phyloP scores from a whole-genome alignment of 1,140 invertebrate genomes.

The Drosophila teissieri region DNA sequence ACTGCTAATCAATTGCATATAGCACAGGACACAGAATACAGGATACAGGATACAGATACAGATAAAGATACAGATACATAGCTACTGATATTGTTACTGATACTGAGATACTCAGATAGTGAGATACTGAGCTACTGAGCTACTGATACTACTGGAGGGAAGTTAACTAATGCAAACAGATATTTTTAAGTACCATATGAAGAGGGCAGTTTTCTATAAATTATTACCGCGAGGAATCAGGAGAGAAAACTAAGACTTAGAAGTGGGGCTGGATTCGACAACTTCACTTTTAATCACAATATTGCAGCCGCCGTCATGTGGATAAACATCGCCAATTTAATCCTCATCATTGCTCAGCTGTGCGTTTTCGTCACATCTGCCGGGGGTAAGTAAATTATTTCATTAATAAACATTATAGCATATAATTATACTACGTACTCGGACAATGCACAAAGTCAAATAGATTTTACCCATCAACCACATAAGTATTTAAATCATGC shows the following conservation, averaged over 20 bases:
- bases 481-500: too few species aligned
- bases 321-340: conserved; percentile 47
- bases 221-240: conserved; percentile 17
- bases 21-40: too few species aligned
- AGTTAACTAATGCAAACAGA: conserved; percentile 18
- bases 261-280: conserved; percentile 32
- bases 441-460: too few species aligned
- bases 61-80: not conserved
- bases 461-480: too few species aligned
- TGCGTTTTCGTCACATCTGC: conserved; percentile 58
- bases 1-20: conserved; percentile 5
- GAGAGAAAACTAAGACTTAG: conserved; percentile 49
- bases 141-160: conserved; percentile 5
- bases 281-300: conserved; percentile 30
- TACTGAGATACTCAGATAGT: not conserved
- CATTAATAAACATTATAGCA: too few species aligned
- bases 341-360: conserved; percentile 64
- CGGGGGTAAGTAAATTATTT: conserved; percentile 57
- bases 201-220: conserved; percentile 29
- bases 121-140: not conserved
- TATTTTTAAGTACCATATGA: conserved; percentile 29
- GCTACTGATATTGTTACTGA: not conserved
- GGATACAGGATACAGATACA: too few species aligned
- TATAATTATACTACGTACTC: too few species aligned
- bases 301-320: conserved; percentile 65